Conservation (phyloP, 2,888 invertebrate species). For the Campaea margaritaria region DNA sequence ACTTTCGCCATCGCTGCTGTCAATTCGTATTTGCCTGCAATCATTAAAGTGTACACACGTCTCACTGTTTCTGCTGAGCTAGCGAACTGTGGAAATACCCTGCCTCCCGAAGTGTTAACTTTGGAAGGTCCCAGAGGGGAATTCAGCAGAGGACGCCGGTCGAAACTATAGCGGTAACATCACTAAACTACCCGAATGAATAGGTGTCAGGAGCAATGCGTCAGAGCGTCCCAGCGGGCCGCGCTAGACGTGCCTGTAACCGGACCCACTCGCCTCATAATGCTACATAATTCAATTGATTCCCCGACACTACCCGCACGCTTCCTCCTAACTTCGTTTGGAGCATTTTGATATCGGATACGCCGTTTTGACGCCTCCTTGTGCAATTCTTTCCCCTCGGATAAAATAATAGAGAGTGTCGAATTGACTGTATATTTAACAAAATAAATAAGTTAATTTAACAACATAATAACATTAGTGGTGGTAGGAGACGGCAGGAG, state of each 20-base stretch:
- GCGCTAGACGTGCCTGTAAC: slow-evolving; percentile 77
- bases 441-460: slow-evolving; percentile 65
- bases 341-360: slow-evolving; percentile 84
- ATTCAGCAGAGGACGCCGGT: slow-evolving; percentile 38
- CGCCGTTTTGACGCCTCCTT: slow-evolving; percentile 78
- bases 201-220: slow-evolving; percentile 81
- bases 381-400: slow-evolving; percentile 66
- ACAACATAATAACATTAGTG: slow-evolving; percentile 62
- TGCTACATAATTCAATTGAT: slow-evolving; percentile 84
- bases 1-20: slow-evolving; percentile 74
- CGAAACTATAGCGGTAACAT: slow-evolving; percentile 49
- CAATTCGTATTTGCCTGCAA: slow-evolving; percentile 82
- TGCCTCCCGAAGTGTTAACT: slow-evolving; percentile 41
- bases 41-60: slow-evolving; percentile 64
- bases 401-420: slow-evolving; percentile 59
- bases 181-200: slow-evolving; percentile 74
- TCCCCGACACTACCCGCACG: slow-evolving; percentile 83
- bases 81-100: slow-evolving; percentile 37
- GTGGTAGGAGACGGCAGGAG: slow-evolving; percentile 72
- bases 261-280: slow-evolving; percentile 79
- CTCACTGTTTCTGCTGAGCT: slow-evolving; percentile 42
- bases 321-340: slow-evolving; percentile 82
- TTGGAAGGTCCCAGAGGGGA: slow-evolving; percentile 45
- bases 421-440: slow-evolving; percentile 62
- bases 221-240: slow-evolving; percentile 58